These are phyloP conservation scores for Polylopha cassiicola DNA, from an alignment of 2,888 invertebrate genomes.

Conservation along the genomic window DNA sequence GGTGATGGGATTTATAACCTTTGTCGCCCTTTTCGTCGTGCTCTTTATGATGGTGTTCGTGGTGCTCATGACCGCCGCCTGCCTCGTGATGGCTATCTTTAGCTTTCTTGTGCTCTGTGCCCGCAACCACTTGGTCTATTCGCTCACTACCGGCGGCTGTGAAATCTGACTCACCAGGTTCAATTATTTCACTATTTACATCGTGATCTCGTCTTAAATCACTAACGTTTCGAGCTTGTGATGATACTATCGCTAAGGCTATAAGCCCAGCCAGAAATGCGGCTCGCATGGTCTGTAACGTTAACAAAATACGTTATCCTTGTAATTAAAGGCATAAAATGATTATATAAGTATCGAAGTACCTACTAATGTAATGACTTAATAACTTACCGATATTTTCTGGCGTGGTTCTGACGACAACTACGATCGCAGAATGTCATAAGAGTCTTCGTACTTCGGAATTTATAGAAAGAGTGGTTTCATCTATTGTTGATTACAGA, in stretches of 20 bases:
- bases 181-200: slow-evolving; percentile 31
- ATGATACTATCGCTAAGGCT: slow-evolving; percentile 43
- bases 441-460: slow-evolving; percentile 57
- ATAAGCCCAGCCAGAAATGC: slow-evolving; percentile 47
- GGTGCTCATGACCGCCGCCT: slow-evolving; percentile 83
- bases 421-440: slow-evolving; percentile 53
- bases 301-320: slow-evolving; percentile 13
- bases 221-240: slow-evolving; percentile 51
- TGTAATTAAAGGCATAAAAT: not conserved
- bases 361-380: slow-evolving; percentile 24
- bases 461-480: slow-evolving; percentile 73
- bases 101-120: slow-evolving; percentile 67
- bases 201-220: slow-evolving; percentile 43
- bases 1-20: slow-evolving; percentile 85
- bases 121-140: slow-evolving; percentile 67
- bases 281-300: slow-evolving; percentile 52
- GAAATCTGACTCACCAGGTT: slow-evolving; percentile 21
- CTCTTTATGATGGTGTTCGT: slow-evolving; percentile 81
- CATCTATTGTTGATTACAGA: slow-evolving; percentile 66
- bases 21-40: slow-evolving; percentile 88
- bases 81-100: slow-evolving; percentile 76
- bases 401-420: slow-evolving; percentile 45
- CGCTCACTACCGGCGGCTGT: slow-evolving; percentile 26
- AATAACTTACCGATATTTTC: slow-evolving; percentile 39
- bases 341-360: slow-evolving; percentile 12